Evolutionary conservation across 2,888 invertebrate genomes (phyloP).

Genomic region (Torymus auratus): DNA sequence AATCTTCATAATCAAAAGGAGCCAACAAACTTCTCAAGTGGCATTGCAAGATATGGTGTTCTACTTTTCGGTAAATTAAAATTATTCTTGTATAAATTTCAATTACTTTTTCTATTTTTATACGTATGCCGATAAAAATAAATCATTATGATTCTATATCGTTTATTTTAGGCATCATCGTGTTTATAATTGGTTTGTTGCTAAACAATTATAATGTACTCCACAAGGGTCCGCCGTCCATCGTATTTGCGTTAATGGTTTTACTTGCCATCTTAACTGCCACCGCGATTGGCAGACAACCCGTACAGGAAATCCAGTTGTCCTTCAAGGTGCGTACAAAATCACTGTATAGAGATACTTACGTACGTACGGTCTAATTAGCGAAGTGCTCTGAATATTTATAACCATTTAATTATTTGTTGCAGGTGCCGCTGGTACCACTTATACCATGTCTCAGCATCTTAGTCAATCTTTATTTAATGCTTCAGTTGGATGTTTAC

Average conservation of each 20-base stretch:
- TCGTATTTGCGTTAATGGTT: slow-evolving; percentile 63
- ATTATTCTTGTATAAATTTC: too few relatives aligned
- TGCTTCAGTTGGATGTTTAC: slow-evolving; percentile 89
- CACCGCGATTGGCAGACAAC: slow-evolving; percentile 84
- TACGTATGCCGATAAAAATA: too few relatives aligned
- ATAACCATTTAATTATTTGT: background rate
- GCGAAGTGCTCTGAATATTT: background rate
- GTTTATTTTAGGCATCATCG: slow-evolving; percentile 78
- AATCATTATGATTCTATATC: slow-evolving; percentile 62
- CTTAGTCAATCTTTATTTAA: slow-evolving; percentile 91
- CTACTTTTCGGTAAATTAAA: slow-evolving; percentile 78
- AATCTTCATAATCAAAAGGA: slow-evolving; percentile 85
- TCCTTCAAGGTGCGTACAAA: slow-evolving; percentile 82
- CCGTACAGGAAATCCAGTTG: slow-evolving; percentile 80
- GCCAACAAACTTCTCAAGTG: slow-evolving; percentile 82
- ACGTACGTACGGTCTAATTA: slow-evolving; percentile 2
- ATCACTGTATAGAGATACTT: background rate
- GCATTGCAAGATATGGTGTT: slow-evolving; percentile 82
- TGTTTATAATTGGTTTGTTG: slow-evolving; percentile 79
- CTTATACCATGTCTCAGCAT: slow-evolving; percentile 90
- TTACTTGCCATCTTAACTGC: slow-evolving; percentile 78
- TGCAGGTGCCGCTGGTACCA: slow-evolving; percentile 90
- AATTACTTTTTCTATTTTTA: too few relatives aligned
- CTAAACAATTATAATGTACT: slow-evolving; percentile 73
- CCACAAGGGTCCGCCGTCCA: slow-evolving; percentile 66